phyloP scores from a whole-genome alignment of 2,797 vertebrate genomes.

The Enteromius viviparus region DNA sequence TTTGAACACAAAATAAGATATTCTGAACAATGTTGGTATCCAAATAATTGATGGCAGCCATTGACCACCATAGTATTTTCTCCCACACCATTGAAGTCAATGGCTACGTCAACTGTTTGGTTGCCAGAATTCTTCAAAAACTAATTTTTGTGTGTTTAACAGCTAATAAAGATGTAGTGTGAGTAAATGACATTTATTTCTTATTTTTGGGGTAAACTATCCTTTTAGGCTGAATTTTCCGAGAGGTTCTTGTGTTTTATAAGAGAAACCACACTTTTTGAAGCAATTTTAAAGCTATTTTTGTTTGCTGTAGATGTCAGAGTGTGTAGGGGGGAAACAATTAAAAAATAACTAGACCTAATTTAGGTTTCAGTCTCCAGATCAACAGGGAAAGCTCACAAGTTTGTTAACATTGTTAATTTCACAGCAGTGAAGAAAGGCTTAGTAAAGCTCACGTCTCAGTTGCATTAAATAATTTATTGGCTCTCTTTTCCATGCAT shows the following conservation, averaged over 20 bases:
- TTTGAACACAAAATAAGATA: not conserved
- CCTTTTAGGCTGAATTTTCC: not conserved
- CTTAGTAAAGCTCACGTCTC: not conserved
- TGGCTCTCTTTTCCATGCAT: not conserved
- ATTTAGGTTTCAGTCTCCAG: not conserved
- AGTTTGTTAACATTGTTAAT: not conserved
- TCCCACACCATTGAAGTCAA: not conserved
- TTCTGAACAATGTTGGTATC: not conserved
- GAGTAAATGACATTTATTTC: not conserved
- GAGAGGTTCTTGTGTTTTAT: not conserved
- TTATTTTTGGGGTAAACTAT: not conserved
- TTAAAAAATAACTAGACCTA: not conserved
- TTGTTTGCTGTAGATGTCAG: not conserved
- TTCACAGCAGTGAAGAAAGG: not conserved
- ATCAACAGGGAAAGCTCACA: not conserved
- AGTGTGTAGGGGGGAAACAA: not conserved
- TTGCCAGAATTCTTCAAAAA: not conserved
- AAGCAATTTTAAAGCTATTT: not conserved
- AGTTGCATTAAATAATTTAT: slow-evolving; percentile 9
- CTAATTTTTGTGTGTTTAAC: not conserved
- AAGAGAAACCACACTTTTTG: not conserved
- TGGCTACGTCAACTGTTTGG: not conserved
- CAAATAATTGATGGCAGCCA: not conserved
- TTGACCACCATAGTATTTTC: not conserved
- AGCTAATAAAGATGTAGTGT: not conserved